Percentiles rank a stretch among this genome's conserved stretches.
These are phyloP conservation scores for Allolobophora icterica DNA, from an alignment of 2,888 invertebrate genomes.

Conservation along the genomic window DNA sequence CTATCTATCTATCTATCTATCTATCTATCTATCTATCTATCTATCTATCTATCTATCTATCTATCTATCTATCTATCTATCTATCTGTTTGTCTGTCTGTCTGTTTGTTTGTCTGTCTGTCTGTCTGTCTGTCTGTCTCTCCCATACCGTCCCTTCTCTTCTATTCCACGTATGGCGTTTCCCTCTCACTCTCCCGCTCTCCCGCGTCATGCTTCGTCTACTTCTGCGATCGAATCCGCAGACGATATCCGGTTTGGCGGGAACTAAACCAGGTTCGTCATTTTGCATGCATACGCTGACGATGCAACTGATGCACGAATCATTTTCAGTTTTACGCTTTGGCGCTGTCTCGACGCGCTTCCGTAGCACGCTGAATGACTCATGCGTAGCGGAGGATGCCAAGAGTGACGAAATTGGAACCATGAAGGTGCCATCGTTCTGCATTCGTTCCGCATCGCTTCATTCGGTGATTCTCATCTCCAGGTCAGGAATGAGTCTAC, in stretches of 20 bases:
- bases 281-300: background rate
- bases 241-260: background rate
- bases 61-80: background rate
- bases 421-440: background rate
- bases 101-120: too few relatives aligned
- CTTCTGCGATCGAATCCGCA: conserved; percentile 11
- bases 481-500: background rate
- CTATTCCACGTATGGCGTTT: too few relatives aligned
- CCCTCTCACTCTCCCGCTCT: too few relatives aligned
- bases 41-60: background rate
- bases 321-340: background rate
- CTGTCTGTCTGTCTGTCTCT: too few relatives aligned
- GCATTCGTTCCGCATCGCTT: background rate
- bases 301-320: background rate
- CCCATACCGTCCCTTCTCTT: too few relatives aligned
- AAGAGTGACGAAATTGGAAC: background rate
- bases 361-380: background rate
- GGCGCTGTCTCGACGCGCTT: background rate
- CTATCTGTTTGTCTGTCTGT: too few relatives aligned
- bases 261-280: background rate
- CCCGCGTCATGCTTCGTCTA: background rate
- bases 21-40: background rate
- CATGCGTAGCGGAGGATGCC: background rate
- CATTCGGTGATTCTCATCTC: background rate
- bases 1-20: background rate